Base-by-base conservation (phyloP, 2,888 invertebrate species). In the Andrena bicolor region DNA sequence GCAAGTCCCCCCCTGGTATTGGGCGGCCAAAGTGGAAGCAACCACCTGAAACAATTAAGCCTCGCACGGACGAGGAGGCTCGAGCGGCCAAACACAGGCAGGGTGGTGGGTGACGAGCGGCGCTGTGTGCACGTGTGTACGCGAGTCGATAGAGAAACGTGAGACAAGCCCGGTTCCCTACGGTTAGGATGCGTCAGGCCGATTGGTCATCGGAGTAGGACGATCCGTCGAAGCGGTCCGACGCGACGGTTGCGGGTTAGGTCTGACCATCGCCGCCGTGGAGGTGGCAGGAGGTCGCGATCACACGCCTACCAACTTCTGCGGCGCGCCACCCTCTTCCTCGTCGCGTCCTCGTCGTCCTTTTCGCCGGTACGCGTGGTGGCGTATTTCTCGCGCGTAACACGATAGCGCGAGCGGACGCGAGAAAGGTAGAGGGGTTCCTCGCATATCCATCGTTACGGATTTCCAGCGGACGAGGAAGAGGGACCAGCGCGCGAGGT, bases 131-230 rank as follows among this genome's bases (percentile, higher is more conserved):
- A 5, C 71, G 60, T 23, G 41, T 48, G 49, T 32, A 16, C 26
- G 70, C 30, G 41, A 35, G 65, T 71, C 10, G 51, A 32, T 41
- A 16, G 20, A 32, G 88, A 87, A 88, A 87, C 77, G 81, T 88
- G 86, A 88, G 86, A 81, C 86, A 82, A 83, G 41, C 72, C 76
- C 76, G 63, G 84, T 82, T 76, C 69, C 81, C 71, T 79, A 53
- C 79, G 61, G 77, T 82, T 78, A 83, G 74, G 81, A 88, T 80
- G 86, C 88, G 87, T 88, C 86, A 86, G 76, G 79, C 60, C 87
- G 89, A 90, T 90, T 88, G 90, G 90, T 90, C 89, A 90, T 90
- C 88, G 87, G 86, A 88, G 86, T 77, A 86, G 77, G 86, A 86
- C 79, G 86, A 85, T 86, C 85, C 78, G 68, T 70, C 85, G 87